phyloP scores from a whole-genome alignment of 2,888 invertebrate genomes.

The Mesochorus sp. region DNA sequence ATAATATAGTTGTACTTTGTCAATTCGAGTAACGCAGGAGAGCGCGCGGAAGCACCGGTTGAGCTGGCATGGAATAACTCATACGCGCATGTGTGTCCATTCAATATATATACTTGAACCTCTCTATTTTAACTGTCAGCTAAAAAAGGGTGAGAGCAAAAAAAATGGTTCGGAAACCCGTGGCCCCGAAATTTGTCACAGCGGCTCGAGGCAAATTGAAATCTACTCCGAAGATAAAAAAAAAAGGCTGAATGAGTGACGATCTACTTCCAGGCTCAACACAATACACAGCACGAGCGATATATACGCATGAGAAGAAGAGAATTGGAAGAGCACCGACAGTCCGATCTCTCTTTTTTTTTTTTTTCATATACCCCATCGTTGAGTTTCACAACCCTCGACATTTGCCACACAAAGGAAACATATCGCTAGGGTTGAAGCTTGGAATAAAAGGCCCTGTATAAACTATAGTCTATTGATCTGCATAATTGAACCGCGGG shows the following conservation, averaged over 20 bases:
- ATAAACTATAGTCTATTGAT: conserved; percentile 12
- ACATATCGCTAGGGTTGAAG: conserved; percentile 12
- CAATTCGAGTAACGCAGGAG: too few relatives aligned
- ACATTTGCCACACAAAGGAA: conserved; percentile 41
- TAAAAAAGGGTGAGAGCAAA: neutral
- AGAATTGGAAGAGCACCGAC: conserved; percentile 38
- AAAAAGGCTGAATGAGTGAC: conserved; percentile 52
- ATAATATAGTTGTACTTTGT: too few relatives aligned
- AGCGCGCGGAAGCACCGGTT: neutral
- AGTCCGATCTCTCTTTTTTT: conserved; percentile 49
- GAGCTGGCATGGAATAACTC: neutral
- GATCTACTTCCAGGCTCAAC: conserved; percentile 51
- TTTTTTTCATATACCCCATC: neutral
- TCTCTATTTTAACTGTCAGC: conserved; percentile 40
- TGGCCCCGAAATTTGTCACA: conserved; percentile 49
- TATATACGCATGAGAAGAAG: neutral
- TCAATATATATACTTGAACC: conserved; percentile 1
- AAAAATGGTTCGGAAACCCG: conserved; percentile 19
- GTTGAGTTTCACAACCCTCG: conserved; percentile 40
- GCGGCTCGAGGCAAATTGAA: conserved; percentile 50
- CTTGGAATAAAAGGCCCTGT: conserved; percentile 5
- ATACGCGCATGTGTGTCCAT: neutral
- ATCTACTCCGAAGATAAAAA: conserved; percentile 46
- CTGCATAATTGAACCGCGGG: conserved; percentile 4
- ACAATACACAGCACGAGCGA: conserved; percentile 25